Percentiles rank a stretch among this genome's conserved stretches.
Evolutionary conservation across 2,113 vertebrate genomes (phyloP).

Genomic region (Atractosteus spatula): DNA sequence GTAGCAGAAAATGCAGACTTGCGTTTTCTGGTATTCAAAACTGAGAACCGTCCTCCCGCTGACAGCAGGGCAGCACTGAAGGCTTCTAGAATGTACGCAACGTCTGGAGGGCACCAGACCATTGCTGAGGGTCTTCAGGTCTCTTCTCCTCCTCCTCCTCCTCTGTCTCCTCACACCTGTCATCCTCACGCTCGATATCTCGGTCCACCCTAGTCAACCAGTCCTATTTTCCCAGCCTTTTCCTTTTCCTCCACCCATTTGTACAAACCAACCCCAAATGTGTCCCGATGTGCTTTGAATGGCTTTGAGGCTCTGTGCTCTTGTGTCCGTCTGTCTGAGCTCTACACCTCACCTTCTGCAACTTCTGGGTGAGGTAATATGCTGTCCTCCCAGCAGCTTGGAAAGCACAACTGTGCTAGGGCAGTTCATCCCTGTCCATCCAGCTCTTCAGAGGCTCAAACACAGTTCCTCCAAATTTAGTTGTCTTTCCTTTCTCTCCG

Average conservation of each 20-base stretch:
- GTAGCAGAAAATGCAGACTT: constrained; percentile 13
- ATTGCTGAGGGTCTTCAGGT: not conserved
- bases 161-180: not conserved
- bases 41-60: not conserved
- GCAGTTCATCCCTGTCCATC: too few relatives aligned
- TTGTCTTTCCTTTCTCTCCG: too few relatives aligned
- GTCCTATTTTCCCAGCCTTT: too few relatives aligned
- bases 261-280: not conserved
- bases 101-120: not conserved
- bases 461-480: too few relatives aligned
- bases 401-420: not conserved
- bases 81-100: not conserved
- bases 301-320: constrained; percentile 21
- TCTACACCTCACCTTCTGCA: constrained; percentile 13
- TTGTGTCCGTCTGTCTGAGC: constrained; percentile 12
- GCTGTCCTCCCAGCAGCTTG: not conserved
- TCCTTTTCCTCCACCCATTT: not conserved
- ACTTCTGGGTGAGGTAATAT: constrained; percentile 9
- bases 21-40: not conserved
- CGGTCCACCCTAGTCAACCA: not conserved
- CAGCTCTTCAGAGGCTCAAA: too few relatives aligned
- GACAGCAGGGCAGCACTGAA: not conserved
- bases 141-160: not conserved
- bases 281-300: constrained; percentile 16
- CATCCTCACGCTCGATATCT: not conserved